phyloP scores from a whole-genome alignment of 2,888 invertebrate species.

The Drosophila prolongata region DNA sequence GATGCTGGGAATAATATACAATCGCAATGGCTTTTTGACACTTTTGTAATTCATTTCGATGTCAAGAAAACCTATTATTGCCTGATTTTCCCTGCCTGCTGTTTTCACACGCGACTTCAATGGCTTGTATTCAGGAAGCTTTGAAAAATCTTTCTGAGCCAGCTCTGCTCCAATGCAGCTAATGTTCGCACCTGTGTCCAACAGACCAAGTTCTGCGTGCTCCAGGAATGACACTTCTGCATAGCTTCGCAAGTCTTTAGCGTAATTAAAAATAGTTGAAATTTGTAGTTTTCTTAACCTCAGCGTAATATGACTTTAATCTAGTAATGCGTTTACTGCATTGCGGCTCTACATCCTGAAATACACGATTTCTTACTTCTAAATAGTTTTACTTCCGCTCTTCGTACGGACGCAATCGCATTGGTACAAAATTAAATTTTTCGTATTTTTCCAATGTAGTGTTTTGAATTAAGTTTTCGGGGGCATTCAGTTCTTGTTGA shows the following conservation, averaged over 20 bases:
- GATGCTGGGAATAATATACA: slow-evolving; percentile 1
- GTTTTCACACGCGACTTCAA: neutral
- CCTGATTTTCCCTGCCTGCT: neutral
- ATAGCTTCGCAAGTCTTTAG: neutral
- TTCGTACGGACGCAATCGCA: neutral
- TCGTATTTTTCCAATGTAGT: neutral
- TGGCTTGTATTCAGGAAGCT: too few relatives aligned
- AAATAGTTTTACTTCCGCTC: neutral
- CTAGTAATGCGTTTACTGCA: neutral
- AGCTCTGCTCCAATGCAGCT: too few relatives aligned
- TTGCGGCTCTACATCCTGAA: neutral
- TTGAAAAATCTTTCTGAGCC: too few relatives aligned
- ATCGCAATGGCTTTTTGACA: neutral
- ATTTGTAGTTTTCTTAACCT: neutral
- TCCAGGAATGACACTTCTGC: neutral
- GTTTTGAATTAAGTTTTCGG: neutral
- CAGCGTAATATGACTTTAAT: neutral
- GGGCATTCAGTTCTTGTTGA: neutral
- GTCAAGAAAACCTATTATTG: neutral
- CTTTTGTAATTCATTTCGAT: neutral
- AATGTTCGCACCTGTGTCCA: neutral
- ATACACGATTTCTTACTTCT: neutral
- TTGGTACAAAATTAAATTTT: neutral
- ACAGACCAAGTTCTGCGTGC: neutral
- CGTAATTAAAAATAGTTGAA: neutral